Percentiles rank a stretch among this genome's conserved stretches.
phyloP scores from a whole-genome alignment of 2,888 invertebrate species.

The Thyatira batis region DNA sequence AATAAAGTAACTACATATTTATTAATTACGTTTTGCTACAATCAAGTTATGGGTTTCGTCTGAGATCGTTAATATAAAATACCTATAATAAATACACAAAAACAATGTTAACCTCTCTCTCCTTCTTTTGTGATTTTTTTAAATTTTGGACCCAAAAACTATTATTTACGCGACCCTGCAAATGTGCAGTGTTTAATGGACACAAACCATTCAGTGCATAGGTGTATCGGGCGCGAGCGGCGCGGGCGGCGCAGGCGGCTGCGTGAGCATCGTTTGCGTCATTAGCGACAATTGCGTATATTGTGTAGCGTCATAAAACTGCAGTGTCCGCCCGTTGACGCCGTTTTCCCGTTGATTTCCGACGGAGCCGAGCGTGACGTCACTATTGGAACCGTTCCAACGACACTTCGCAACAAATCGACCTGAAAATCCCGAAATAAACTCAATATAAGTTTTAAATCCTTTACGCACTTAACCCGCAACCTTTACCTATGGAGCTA shows the following conservation, averaged over 20 bases:
- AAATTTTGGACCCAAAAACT: too few species aligned
- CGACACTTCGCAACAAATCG: conserved; percentile 9
- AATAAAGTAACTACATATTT: too few species aligned
- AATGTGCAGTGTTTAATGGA: too few species aligned
- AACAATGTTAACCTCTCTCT: too few species aligned
- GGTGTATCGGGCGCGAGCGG: background rate
- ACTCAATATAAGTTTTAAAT: conserved; percentile 28
- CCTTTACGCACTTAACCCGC: conserved; percentile 10
- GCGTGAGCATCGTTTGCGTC: background rate
- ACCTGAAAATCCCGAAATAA: conserved; percentile 27
- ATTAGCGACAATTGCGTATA: background rate
- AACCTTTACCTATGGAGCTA: conserved; percentile 21
- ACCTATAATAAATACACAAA: too few species aligned
- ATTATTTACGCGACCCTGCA: too few species aligned
- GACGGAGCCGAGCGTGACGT: conserved; percentile 1
- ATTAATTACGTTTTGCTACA: too few species aligned
- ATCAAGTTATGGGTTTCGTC: too few species aligned
- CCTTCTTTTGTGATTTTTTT: too few species aligned
- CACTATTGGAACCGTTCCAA: background rate
- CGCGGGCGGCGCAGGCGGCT: background rate
- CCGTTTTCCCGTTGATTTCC: background rate
- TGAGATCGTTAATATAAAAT: too few species aligned
- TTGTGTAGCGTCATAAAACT: background rate
- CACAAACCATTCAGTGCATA: too few species aligned
- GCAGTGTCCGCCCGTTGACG: background rate